These are phyloP conservation scores for Actinia tenebrosa DNA, from an alignment of 64 coral and sea anemone genomes.

Conservation along the genomic window DNA sequence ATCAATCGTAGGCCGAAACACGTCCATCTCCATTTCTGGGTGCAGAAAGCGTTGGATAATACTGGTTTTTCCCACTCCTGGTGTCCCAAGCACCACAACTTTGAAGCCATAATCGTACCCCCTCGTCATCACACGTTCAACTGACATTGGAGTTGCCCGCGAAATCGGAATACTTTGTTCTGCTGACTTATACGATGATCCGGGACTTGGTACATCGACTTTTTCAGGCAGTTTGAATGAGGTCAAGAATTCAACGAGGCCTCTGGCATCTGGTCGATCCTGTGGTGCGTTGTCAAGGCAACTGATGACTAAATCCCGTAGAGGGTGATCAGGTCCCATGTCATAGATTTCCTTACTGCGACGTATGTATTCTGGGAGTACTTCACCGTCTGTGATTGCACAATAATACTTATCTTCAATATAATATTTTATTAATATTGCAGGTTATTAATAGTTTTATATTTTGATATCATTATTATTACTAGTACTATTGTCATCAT, in stretches of 20 bases:
- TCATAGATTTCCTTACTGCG: conserved; percentile 49
- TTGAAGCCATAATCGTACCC: conserved; percentile 51
- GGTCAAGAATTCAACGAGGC: conserved; percentile 7
- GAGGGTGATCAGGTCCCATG: conserved; percentile 49
- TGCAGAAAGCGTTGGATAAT: conserved; percentile 48
- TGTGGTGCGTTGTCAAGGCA: conserved; percentile 51
- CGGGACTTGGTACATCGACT: not conserved
- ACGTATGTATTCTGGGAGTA: conserved; percentile 51
- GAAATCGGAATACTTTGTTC: not conserved
- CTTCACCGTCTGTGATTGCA: conserved; percentile 30
- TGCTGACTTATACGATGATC: not conserved
- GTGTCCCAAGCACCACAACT: conserved; percentile 34
- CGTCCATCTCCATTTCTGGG: not conserved
- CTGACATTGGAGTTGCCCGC: not conserved
- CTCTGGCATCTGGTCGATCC: conserved; percentile 22
- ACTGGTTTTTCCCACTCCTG: conserved; percentile 55
- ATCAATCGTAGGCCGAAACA: not conserved
- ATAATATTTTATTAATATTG: too few species aligned
- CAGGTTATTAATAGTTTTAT: too few species aligned
- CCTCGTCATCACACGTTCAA: not conserved
- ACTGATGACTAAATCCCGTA: conserved; percentile 28
- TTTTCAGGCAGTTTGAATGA: not conserved
- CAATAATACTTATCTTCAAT: not conserved
- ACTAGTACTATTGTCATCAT: too few species aligned
- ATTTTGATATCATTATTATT: too few species aligned